These are phyloP conservation scores for Microhierax caerulescens DNA, from an alignment of 2,797 vertebrate genomes.

Conservation along the genomic window DNA sequence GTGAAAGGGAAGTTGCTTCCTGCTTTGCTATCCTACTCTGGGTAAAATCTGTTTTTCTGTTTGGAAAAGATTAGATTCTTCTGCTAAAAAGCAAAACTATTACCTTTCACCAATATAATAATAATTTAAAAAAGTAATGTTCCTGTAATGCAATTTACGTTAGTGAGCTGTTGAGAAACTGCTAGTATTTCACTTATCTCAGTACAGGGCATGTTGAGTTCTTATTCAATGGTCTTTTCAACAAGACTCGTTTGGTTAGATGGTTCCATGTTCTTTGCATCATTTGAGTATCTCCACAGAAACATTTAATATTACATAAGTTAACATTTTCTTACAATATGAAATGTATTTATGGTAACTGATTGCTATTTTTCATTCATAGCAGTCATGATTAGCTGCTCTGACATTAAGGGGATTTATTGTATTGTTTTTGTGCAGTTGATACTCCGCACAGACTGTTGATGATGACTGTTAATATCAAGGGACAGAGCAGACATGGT, in stretches of 20 bases:
- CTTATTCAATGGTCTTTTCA: background rate
- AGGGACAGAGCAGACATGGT: background rate
- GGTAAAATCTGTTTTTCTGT: background rate
- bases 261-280: background rate
- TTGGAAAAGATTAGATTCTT: background rate
- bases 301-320: background rate
- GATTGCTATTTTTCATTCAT: background rate
- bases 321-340: background rate
- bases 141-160: background rate
- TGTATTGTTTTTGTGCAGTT: background rate
- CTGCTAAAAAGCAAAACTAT: background rate
- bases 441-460: background rate
- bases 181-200: background rate
- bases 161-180: background rate
- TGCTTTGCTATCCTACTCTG: rapidly evolving
- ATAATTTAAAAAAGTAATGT: rapidly evolving
- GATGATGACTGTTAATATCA: background rate
- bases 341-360: background rate
- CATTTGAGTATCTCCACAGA: background rate
- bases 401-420: background rate
- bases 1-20: background rate
- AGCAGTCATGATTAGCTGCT: background rate
- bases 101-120: background rate
- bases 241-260: background rate
- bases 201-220: rapidly evolving